Conservation (phyloP, 2,888 invertebrate genomes). For the Lordiphosa andalusiaca region DNA sequence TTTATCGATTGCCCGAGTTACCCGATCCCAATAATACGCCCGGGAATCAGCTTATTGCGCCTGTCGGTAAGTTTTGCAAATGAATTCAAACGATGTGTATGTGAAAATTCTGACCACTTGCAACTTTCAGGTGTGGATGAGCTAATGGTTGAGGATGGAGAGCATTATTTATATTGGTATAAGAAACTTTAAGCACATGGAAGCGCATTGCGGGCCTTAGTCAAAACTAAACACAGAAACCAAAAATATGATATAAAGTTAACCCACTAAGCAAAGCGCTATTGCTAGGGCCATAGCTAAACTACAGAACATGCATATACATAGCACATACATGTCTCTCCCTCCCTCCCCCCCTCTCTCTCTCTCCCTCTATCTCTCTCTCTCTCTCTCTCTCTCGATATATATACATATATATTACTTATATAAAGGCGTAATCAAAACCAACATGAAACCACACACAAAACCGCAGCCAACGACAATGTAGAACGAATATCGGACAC, state of each 20-base stretch:
- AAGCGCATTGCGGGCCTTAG: slow-evolving; percentile 55
- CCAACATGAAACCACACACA: too few relatives aligned
- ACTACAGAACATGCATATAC: slow-evolving; percentile 10
- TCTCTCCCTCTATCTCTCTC: too few relatives aligned
- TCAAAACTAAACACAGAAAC: slow-evolving; percentile 28
- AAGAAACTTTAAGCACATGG: slow-evolving; percentile 88
- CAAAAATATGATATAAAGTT: slow-evolving; percentile 27
- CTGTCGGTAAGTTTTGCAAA: slow-evolving; percentile 85
- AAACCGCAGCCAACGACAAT: too few relatives aligned
- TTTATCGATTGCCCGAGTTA: slow-evolving; percentile 89
- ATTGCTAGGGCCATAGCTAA: slow-evolving; percentile 27
- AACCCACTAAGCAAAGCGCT: slow-evolving; percentile 40
- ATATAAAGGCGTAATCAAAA: slow-evolving; percentile 1
- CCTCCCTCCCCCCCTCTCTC: too few relatives aligned
- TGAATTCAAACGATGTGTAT: too few relatives aligned
- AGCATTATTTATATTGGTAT: slow-evolving; percentile 95
- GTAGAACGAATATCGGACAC: too few relatives aligned
- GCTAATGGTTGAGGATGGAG: slow-evolving; percentile 91
- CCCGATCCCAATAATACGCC: slow-evolving; percentile 91
- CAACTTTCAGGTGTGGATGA: slow-evolving; percentile 88
- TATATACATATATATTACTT: slow-evolving; percentile 5
- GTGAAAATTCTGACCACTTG: not conserved
- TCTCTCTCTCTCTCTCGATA: not conserved
- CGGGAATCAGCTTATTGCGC: slow-evolving; percentile 92
- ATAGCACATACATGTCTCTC: slow-evolving; percentile 3